phyloP scores from a whole-genome alignment of 2,888 invertebrate genomes.

The Drosophila atripex region DNA sequence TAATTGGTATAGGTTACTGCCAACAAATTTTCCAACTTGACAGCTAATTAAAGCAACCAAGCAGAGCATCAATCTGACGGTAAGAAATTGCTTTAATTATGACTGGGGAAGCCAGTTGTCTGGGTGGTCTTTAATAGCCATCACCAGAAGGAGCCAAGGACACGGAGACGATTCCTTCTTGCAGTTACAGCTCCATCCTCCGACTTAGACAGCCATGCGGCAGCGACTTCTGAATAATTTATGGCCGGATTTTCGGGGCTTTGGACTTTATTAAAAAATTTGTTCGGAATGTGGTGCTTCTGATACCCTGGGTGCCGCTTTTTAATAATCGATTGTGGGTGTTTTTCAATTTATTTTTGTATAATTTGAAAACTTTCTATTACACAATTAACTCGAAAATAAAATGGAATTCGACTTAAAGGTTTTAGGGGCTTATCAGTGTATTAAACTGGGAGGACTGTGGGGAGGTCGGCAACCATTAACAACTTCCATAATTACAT shows the following conservation, averaged over 20 bases:
- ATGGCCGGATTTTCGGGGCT: conserved; percentile 45
- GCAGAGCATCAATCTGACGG: conserved; percentile 11
- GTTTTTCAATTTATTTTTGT: conserved; percentile 2
- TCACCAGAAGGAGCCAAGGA: conserved; percentile 10
- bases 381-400: background rate
- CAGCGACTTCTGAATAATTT: conserved; percentile 60
- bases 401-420: background rate
- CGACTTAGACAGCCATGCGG: conserved; percentile 13
- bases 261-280: conserved; percentile 35
- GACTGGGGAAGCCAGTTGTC: conserved; percentile 3
- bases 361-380: background rate
- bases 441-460: background rate
- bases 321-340: conserved; percentile 11
- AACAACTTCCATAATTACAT: conserved; percentile 8
- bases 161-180: conserved; percentile 6
- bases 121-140: conserved; percentile 11
- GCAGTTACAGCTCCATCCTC: background rate
- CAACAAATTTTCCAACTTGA: conserved; percentile 19
- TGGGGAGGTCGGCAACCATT: background rate
- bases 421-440: background rate
- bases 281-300: background rate
- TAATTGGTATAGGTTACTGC: conserved; percentile 16
- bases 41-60: conserved; percentile 19
- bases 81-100: conserved; percentile 25
- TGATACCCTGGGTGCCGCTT: conserved; percentile 4